Evolutionary conservation across 30 jellyfish, hydroid and myxozoan genomes (phyloP), one percentile per base, ranked within the genome.

Genomic region (Aurelia aurita complex sp. Pacific): DNA sequence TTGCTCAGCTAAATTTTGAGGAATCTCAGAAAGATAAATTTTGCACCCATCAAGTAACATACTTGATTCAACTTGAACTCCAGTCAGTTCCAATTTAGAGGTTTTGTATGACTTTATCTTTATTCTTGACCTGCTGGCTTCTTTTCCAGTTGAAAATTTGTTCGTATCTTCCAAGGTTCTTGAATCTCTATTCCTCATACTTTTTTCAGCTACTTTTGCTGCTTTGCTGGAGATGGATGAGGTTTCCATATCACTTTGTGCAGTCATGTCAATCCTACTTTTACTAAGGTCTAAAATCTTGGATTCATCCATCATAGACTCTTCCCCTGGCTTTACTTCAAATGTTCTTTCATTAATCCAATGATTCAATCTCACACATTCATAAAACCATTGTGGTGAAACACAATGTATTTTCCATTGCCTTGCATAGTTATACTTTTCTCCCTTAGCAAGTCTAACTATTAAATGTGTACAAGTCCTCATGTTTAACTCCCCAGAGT

Each of bases 391-490:
- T 33, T 81, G 86, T 34, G 96, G 82, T 10, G 81, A 62, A 4
- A 95, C 98, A 72, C 99, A 95, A 75, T 95, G 96, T 19, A 95
- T 74, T 67, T 95, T 95, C 99, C 99, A 95, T 71, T 81, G 97
- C 76, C 75, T 76, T 23, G 99, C 99, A 86, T 83, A 86, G 32
- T 69, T 64, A 82, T 85, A 95, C 76, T 95, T 95, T 70, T 90
- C 96, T n/a, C 99, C 98, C 32, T 62, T 54, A 4, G 97, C 92
- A 43, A 38, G 4, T 73, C 82, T 89, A 16, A 90, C 97, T 19
- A 95, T 40, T 46, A 95, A 88, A 77, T 95, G 99, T 0, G 99
- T 95, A 66, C 98, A 85, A 12, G 97, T 95, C 55, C 92, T 90
- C 99, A 95, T 95, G 63, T 95, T 95, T 13, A 95, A 85, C 70